Evolutionary conservation across 2,113 vertebrate genomes (phyloP), one percentile per base, ranked within the genome.

Genomic region (Rallus limicola): DNA sequence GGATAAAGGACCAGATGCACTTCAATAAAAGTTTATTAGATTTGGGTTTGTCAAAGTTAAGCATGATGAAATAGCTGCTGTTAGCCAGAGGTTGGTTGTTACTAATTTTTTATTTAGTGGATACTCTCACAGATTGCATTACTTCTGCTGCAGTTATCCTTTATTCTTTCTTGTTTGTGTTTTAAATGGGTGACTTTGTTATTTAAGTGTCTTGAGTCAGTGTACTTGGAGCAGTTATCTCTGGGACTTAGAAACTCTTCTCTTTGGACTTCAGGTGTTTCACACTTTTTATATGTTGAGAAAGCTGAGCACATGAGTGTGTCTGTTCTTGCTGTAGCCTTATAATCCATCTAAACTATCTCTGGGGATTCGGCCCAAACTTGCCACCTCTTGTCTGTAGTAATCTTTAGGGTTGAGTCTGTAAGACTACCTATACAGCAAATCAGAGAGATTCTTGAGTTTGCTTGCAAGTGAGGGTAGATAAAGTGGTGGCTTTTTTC

Each of bases 101-200:
- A 77, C 29, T 92, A 94, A 70, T 77, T 78, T 90, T 81, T 86
- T 77, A 82, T 92, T 93, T 56, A 26, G 33, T 90, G 65, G 53
- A 83, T 82, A 33, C 44, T 95, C 76, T 60, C 69, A 93, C 69
- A 90, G 42, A 89, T 86, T 82, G 36, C 50, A 69, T 79, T 80
- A 56, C 62, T 81, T 13, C 67, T 94, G 93, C 77, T 82, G 62
- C 36, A 56, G 34, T 59, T 94, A 77, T 7, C 25, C 75, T 77
- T 75, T 77, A 42, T 75, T 94, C 55, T 11, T 88, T 71, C 63
- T 81, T 90, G 60, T 28, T 89, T 3, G 0, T 79, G 11, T 84
- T 91, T 91, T 84, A 72, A 85, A 82, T 55, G 50, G 6, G 33
- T 89, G 44, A 62, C n/a, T 90, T 93, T 77, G 56, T 86, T 82